Base-by-base conservation (phyloP, 2,888 invertebrate species). In the Argyresthia albistria region DNA sequence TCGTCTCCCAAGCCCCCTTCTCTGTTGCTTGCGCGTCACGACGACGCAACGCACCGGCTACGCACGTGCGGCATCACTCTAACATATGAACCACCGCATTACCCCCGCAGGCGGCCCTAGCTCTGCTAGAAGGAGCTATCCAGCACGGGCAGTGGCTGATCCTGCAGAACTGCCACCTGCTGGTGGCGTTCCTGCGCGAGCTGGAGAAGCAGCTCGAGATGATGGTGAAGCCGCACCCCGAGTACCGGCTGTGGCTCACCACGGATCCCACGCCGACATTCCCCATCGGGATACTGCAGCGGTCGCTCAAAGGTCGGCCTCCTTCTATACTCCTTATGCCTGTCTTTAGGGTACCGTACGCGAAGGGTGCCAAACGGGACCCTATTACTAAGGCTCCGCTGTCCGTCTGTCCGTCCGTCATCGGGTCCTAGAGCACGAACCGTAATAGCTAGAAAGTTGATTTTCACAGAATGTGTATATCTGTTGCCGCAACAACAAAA, bases 211-310 rank as follows among this genome's bases (percentile, higher is more conserved):
- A 91, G 59, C 77, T 97, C 51, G 97, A 97, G 67, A 88, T 91
- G 71, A 89, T 95, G 65, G 90, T 88, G 53, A 93, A 93, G 63
- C 95, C 96, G 0, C 96, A 97, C 83, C 95, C 95, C 0, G 95
- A 97, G 76, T 97, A 97, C 80, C 88, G 97, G 8, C 88, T 97
- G 1, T 97, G 97, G 97, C 87, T 97, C 50, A 97, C 97, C 11
- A 97, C 97, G 0, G 97, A 97, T 71, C 95, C 97, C 0, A 94
- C 93, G 0, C 92, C 93, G 0, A 90, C 90, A 0, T 97, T 97
- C 76, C 97, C 97, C 0, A 95, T 97, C 57, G 96, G 97, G 35
- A 93, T 97, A 58, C 76, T 97, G 50, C 97, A 97, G 73, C 88
- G 93, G 56, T 95, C 95, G 0, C 82, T 95, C 0, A 96, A 96